These are phyloP conservation scores for Gouania willdenowi DNA, from an alignment of 2,797 vertebrate species.

Conservation along the genomic window DNA sequence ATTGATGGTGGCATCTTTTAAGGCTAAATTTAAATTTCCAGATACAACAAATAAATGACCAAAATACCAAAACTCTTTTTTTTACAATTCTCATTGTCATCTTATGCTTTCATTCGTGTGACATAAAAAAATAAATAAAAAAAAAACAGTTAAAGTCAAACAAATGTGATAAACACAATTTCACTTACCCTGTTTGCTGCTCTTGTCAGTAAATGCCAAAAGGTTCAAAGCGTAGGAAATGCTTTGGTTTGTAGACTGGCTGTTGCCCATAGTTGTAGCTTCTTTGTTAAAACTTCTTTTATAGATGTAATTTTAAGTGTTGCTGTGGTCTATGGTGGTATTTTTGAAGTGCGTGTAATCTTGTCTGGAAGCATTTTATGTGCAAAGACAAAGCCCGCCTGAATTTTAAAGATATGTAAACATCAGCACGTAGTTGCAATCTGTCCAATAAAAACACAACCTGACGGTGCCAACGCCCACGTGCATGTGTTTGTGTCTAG, in stretches of 20 bases:
- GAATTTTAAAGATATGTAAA: conserved; percentile 72
- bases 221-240: neutral
- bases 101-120: no score
- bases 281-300: no score
- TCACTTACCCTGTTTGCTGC: conserved; percentile 26
- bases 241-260: conserved; percentile 33
- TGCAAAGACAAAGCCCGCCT: conserved; percentile 58
- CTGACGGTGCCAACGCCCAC: neutral
- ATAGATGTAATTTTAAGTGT: no score
- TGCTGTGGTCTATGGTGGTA: neutral
- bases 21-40: neutral
- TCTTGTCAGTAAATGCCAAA: conserved; percentile 9
- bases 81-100: no score
- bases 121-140: no score
- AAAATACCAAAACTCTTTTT: no score
- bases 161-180: no score
- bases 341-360: neutral
- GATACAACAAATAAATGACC: no score
- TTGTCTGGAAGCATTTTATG: neutral
- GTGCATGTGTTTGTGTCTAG: neutral
- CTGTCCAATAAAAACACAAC: conserved; percentile 59
- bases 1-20: no score
- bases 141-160: no score
- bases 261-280: conserved; percentile 59
- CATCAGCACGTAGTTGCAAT: conserved; percentile 61